Conservation (phyloP, 2,113 vertebrate species). For the Lamprologus speciosus region DNA sequence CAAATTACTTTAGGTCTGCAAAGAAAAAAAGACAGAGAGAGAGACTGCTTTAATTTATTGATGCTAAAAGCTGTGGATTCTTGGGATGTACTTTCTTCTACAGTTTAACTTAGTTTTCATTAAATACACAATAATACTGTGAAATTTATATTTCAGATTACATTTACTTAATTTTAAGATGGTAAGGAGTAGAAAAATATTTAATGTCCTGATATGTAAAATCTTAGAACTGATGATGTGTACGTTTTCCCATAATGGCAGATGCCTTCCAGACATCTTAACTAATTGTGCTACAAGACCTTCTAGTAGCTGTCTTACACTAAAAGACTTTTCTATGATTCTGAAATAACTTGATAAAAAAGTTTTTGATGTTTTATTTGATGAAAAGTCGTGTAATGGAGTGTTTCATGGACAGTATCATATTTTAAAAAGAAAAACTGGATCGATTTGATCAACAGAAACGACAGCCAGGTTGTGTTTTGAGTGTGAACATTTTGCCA, state of each 20-base stretch:
- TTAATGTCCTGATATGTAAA: not conserved
- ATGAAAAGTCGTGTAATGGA: rapidly evolving
- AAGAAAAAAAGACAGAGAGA: not conserved
- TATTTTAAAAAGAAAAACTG: not conserved
- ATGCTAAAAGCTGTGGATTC: not conserved
- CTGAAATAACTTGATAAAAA: not conserved
- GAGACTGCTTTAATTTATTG: not conserved
- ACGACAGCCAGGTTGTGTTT: not conserved
- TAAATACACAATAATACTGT: not conserved
- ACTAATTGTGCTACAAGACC: not conserved
- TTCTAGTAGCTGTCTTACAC: rapidly evolving
- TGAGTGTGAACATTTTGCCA: not conserved
- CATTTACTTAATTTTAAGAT: not conserved
- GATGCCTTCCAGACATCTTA: not conserved
- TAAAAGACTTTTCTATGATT: not conserved
- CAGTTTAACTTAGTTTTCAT: not conserved
- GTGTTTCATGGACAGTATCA: not conserved
- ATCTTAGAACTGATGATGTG: not conserved
- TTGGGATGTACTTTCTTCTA: not conserved
- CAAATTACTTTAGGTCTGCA: not conserved
- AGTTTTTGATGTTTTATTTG: not conserved
- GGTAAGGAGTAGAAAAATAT: rapidly evolving
- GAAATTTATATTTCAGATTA: not conserved
- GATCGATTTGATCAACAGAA: not conserved
- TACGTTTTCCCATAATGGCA: not conserved